Conservation (phyloP, 2,888 invertebrate genomes). For the Troides aeacus region DNA sequence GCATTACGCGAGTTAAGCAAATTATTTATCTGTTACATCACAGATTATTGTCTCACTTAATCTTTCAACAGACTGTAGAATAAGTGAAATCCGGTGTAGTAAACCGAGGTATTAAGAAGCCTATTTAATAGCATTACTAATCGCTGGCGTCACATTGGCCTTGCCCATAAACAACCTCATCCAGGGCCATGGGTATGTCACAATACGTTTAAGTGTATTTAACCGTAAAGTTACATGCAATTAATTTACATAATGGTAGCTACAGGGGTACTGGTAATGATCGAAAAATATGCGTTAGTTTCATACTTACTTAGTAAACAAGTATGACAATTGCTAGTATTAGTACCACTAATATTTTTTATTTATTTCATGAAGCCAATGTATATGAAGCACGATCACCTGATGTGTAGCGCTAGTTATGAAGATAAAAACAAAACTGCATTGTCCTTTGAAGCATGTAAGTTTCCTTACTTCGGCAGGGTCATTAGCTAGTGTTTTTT, state of each 20-base stretch:
- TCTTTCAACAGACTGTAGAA: conserved; percentile 16
- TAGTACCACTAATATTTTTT: too few species aligned
- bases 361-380: too few species aligned
- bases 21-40: conserved; percentile 26
- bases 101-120: conserved; percentile 46
- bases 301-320: too few species aligned
- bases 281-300: too few species aligned
- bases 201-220: conserved; percentile 8
- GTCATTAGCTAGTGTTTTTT: too few species aligned
- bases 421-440: too few species aligned
- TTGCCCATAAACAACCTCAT: conserved; percentile 52
- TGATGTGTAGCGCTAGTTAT: too few species aligned
- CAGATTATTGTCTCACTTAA: conserved; percentile 17
- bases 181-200: conserved; percentile 9
- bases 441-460: too few species aligned
- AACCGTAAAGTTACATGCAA: not conserved
- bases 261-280: not conserved
- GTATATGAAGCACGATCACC: too few species aligned
- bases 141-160: conserved; percentile 54
- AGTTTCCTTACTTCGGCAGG: too few species aligned
- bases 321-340: too few species aligned
- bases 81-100: conserved; percentile 16
- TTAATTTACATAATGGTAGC: not conserved
- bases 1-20: conserved; percentile 20
- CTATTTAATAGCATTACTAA: conserved; percentile 58